These are phyloP conservation scores for Metridium senile DNA, from an alignment of 92 coral and sea anemone genomes.

Conservation along the genomic window DNA sequence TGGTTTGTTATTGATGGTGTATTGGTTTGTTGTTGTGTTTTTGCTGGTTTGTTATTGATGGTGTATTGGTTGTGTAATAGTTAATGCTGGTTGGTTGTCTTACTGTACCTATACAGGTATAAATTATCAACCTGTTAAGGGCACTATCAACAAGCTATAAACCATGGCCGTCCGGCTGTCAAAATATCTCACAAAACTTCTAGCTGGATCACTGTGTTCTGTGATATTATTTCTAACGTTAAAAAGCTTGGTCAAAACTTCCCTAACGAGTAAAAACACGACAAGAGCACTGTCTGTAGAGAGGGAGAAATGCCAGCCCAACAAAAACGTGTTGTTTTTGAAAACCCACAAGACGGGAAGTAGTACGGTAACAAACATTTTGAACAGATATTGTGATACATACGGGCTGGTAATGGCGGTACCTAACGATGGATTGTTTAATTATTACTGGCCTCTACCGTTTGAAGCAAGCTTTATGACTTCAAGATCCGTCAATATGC, in stretches of 20 bases:
- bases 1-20: background rate
- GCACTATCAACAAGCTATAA: background rate
- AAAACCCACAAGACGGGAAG: conserved; percentile 74
- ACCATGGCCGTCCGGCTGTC: background rate
- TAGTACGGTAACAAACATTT: conserved; percentile 64
- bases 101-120: too few relatives aligned
- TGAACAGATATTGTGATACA: conserved; percentile 55
- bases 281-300: background rate
- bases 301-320: conserved; percentile 3
- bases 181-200: background rate
- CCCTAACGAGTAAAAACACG: background rate
- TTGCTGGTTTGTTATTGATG: background rate
- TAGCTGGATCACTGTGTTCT: background rate
- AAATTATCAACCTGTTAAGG: too few relatives aligned
- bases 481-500: conserved; percentile 30
- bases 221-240: background rate
- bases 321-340: conserved; percentile 45
- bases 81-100: too few relatives aligned
- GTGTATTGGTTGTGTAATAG: background rate
- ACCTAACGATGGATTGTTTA: conserved; percentile 49
- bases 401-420: conserved; percentile 47
- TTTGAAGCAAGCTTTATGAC: conserved; percentile 40
- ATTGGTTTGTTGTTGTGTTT: background rate
- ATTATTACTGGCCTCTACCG: conserved; percentile 63
- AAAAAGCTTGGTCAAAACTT: background rate